Percentiles rank a stretch among this genome's conserved stretches.
Evolutionary conservation across 1,140 invertebrate species (phyloP).

Genomic region (Aphelenchoides fujianensis): DNA sequence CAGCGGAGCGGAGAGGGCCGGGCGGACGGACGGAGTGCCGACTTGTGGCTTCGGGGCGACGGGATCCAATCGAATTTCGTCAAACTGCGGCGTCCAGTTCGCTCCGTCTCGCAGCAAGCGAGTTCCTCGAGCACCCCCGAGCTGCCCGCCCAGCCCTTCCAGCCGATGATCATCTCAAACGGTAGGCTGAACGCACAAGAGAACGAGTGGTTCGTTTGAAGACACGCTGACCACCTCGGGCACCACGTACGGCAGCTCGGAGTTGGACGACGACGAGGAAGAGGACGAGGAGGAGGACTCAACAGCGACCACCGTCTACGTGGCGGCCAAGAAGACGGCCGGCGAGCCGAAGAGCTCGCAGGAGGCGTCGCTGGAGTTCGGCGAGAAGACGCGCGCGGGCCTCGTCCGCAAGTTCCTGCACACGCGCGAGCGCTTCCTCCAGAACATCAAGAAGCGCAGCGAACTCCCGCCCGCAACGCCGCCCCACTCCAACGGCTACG

Average conservation of each 20-base stretch:
- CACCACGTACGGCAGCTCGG: constrained; percentile 11
- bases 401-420: constrained; percentile 8
- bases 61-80: background rate
- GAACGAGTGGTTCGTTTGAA: background rate
- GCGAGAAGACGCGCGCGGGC: background rate
- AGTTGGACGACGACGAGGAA: constrained; percentile 4
- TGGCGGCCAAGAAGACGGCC: background rate
- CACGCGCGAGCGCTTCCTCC: background rate
- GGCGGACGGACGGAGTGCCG: background rate
- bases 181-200: background rate
- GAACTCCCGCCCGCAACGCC: background rate
- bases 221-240: constrained; percentile 19
- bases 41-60: background rate
- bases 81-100: background rate
- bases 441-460: background rate
- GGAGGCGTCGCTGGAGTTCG: background rate
- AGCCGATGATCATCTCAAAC: too few relatives aligned
- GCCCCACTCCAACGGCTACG: background rate
- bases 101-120: constrained; percentile 2
- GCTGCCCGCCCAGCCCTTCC: background rate
- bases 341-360: background rate
- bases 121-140: background rate
- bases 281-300: constrained; percentile 9
- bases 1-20: too few relatives aligned
- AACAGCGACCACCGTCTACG: constrained; percentile 7